Evolutionary conservation across 2,888 invertebrate species (phyloP), one percentile per base, ranked within the genome.

Genomic region (Acrobeloides nanus): DNA sequence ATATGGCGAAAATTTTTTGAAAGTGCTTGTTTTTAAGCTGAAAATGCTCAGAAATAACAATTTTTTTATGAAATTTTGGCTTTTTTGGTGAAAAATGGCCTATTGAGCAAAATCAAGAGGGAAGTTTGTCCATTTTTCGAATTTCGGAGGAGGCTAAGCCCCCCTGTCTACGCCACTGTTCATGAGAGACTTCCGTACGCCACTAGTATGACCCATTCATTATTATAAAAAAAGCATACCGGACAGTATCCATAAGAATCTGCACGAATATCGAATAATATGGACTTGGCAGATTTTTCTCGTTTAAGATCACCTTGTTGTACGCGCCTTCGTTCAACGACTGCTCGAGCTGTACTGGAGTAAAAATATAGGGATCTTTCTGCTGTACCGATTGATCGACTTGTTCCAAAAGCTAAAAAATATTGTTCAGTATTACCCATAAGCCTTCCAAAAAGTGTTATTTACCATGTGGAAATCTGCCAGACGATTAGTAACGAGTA

Each of bases 311-410:
- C 46, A 85, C 84, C 79, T 97, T 97, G 75, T 97, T 95, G 74
- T 97, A 97, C 61, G 90, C 89, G 38, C 97, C 97, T 76, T 97
- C 97, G 93, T 97, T 97, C 45, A 97, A 81, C 75, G 90, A 93
- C 75, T 97, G 97, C 72, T 97, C 97, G 70, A 97, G 81, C 7
- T 89, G 87, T 10, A 97, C 81, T 0, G 95, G 92, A 73, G 93
- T 90, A 54, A 84, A 82, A 48, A 97, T 89, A 75, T 89, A 97
- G 17, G 88, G 84, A 74, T 95, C 92, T 41, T 83, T 84, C 74
- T 89, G 85, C 61, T 95, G 86, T 44, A 87, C 86, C 74, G 89
- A 86, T 4, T 87, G 84, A 0, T 92, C 86, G 26, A 97, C 79
- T 23, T 92, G 80, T 74, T 97, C 97, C 59, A 97, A 76, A 8